These are phyloP conservation scores for Hemiscyllium ocellatum DNA, from an alignment of 2,113 vertebrate species.

Conservation along the genomic window DNA sequence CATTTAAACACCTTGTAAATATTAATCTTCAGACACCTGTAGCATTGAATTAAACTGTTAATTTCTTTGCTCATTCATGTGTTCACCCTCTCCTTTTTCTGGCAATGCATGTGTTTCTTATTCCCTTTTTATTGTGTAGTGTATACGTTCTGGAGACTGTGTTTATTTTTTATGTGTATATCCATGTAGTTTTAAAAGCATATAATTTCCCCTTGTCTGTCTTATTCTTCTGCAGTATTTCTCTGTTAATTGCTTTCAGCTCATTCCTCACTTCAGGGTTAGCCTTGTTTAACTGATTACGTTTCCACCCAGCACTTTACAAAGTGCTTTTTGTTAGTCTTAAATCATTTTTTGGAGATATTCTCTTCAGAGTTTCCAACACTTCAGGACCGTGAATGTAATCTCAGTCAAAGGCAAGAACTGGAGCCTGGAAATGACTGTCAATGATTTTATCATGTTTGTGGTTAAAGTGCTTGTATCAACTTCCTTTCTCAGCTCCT, in stretches of 20 bases:
- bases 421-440: neutral
- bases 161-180: too few relatives aligned
- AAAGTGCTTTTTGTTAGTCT: neutral
- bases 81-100: neutral
- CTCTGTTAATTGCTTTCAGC: neutral
- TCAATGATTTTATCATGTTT: neutral
- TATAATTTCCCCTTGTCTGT: too few relatives aligned
- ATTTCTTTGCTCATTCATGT: neutral
- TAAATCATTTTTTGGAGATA: neutral
- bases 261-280: neutral
- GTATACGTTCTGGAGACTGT: neutral
- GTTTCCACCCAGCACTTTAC: neutral
- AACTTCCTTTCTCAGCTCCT: neutral
- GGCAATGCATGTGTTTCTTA: neutral
- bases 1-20: neutral
- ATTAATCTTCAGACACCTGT: neutral
- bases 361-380: neutral
- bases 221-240: neutral
- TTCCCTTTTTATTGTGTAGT: neutral
- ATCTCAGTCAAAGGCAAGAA: neutral
- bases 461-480: neutral
- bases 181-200: neutral
- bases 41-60: neutral
- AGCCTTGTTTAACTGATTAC: neutral
- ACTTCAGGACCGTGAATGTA: neutral